Evolutionary conservation across 2,888 invertebrate genomes (phyloP).

Genomic region (Eilema caniola): DNA sequence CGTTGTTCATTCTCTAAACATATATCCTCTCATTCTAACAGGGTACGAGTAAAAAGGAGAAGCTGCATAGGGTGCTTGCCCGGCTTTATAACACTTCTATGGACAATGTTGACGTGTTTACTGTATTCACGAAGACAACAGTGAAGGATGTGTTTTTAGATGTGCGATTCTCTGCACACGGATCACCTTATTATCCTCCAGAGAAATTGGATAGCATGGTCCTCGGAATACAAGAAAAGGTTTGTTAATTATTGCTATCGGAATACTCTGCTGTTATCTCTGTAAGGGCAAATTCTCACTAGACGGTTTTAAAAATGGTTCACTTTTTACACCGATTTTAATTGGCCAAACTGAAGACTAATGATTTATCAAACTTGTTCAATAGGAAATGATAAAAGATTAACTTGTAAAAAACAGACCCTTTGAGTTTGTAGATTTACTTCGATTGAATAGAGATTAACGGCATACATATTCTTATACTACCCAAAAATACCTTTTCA

Average conservation of each 20-base stretch:
- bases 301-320: background rate
- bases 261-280: background rate
- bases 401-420: too few relatives aligned
- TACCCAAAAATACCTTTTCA: too few relatives aligned
- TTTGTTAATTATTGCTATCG: conserved; percentile 58
- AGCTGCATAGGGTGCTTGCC: conserved; percentile 86
- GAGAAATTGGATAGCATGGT: conserved; percentile 95
- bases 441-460: too few relatives aligned
- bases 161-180: conserved; percentile 96
- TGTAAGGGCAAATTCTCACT: background rate
- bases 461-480: too few relatives aligned
- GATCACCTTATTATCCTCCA: conserved; percentile 96
- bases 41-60: conserved; percentile 91
- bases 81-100: conserved; percentile 91
- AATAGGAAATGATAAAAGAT: too few relatives aligned
- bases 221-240: conserved; percentile 90
- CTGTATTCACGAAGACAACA: conserved; percentile 91
- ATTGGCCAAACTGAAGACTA: too few relatives aligned
- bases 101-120: conserved; percentile 97
- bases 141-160: conserved; percentile 91
- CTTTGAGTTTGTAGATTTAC: too few relatives aligned
- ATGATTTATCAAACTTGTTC: too few relatives aligned
- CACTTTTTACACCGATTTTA: background rate
- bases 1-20: conserved; percentile 11
- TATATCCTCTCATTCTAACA: conserved; percentile 57